Percentiles rank a stretch among this genome's conserved stretches.
phyloP scores from a whole-genome alignment of 2,113 vertebrate genomes.

The Caretta caretta region DNA sequence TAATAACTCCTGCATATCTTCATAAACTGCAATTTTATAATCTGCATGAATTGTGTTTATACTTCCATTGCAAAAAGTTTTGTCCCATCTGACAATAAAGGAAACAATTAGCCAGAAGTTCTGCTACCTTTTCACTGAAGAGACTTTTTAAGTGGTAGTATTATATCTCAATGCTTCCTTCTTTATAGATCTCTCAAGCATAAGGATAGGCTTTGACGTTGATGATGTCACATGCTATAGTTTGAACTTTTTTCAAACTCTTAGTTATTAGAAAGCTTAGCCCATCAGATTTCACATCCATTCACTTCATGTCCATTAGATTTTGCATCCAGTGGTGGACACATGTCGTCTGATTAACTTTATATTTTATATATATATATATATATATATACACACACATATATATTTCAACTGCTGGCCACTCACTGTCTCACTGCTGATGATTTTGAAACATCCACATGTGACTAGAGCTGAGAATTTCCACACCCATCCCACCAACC shows the following conservation, averaged over 20 bases:
- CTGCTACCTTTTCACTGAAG: not conserved
- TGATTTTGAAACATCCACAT: not conserved
- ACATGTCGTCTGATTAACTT: not conserved
- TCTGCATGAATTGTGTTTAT: slow-evolving; percentile 31
- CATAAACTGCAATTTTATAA: slow-evolving; percentile 31
- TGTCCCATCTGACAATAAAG: slow-evolving; percentile 11
- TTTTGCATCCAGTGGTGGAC: not conserved
- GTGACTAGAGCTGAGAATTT: not conserved
- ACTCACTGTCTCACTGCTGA: not conserved
- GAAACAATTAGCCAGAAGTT: slow-evolving; percentile 54
- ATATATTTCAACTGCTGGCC: not conserved
- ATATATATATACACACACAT: too few relatives aligned
- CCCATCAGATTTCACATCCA: not conserved
- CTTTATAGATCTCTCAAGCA: slow-evolving; percentile 15
- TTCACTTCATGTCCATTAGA: not conserved
- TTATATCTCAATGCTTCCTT: slow-evolving; percentile 28
- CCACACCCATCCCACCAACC: not conserved
- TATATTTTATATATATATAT: too few relatives aligned
- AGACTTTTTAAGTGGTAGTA: slow-evolving; percentile 46
- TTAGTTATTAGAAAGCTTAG: not conserved
- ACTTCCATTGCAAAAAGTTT: not conserved
- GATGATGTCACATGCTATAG: not conserved
- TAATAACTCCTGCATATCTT: slow-evolving; percentile 10
- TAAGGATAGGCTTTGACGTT: slow-evolving; percentile 66
- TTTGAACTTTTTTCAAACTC: slow-evolving; percentile 21